A percentile compares a stretch with the other conserved stretches of the same genome.
Evolutionary conservation across 1,140 invertebrate species (phyloP).

Genomic region (Amyelois transitella): DNA sequence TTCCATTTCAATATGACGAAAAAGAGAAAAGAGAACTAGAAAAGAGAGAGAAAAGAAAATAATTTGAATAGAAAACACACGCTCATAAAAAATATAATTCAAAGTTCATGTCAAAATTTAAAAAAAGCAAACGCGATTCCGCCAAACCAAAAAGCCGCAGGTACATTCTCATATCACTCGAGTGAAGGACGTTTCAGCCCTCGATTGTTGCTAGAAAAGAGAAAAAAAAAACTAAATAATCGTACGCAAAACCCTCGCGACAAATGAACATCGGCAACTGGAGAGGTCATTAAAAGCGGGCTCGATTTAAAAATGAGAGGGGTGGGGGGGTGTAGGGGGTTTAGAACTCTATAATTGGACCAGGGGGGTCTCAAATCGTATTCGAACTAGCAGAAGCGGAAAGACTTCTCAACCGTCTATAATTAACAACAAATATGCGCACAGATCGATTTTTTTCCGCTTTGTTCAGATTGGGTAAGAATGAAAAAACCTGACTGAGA

Average conservation of each 20-base stretch:
- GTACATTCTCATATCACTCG: not conserved
- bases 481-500: not conserved
- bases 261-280: conserved; percentile 70
- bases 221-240: conserved; percentile 60
- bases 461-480: not conserved
- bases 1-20: too few species aligned
- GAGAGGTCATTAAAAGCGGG: conserved; percentile 72
- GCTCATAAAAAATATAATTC: too few species aligned
- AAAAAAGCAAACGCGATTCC: not conserved
- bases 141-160: not conserved
- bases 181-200: not conserved
- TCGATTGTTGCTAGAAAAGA: conserved; percentile 19
- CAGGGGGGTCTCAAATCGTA: conserved; percentile 70
- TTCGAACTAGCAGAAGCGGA: conserved; percentile 65
- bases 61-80: too few species aligned
- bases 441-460: conserved; percentile 61
- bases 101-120: not conserved
- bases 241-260: conserved; percentile 67
- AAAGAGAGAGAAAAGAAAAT: too few species aligned
- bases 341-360: conserved; percentile 70
- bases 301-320: conserved; percentile 66
- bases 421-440: conserved; percentile 73
- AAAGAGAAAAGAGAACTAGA: too few species aligned
- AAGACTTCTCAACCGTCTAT: conserved; percentile 66
- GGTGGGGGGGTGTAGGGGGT: conserved; percentile 37